Conservation (phyloP, 2,888 invertebrate species). For the Dyspetes luteomarginatus region DNA sequence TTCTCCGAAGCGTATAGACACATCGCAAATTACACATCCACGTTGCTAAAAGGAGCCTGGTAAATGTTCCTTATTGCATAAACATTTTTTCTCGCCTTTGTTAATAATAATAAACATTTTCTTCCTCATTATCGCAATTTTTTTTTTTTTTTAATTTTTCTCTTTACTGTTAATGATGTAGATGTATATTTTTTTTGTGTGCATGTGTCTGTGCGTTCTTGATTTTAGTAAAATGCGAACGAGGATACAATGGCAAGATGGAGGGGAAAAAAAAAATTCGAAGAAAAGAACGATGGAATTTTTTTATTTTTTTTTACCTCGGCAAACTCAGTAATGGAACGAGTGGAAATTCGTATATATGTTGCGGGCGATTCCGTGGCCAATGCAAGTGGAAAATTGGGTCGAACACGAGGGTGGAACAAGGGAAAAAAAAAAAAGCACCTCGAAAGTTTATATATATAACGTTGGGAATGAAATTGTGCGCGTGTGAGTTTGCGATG, state of each 20-base stretch:
- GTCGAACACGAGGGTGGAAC: constrained; percentile 1
- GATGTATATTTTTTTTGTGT: neutral
- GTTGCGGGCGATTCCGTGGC: neutral
- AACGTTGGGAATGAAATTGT: constrained; percentile 2
- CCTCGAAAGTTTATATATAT: neutral
- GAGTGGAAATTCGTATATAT: neutral
- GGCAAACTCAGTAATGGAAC: constrained; percentile 26
- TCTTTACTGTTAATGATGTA: constrained; percentile 11
- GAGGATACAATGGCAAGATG: neutral
- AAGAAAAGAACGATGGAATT: constrained; percentile 2
- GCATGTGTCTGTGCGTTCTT: neutral
- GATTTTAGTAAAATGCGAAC: constrained; percentile 1
- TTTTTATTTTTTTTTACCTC: no score
- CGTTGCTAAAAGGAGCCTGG: constrained; percentile 19
- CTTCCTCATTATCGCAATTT: neutral
- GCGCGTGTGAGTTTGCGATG: neutral
- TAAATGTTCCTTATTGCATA: constrained; percentile 29
- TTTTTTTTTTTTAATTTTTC: neutral
- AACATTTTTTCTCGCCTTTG: neutral
- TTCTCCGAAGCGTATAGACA: constrained; percentile 56
- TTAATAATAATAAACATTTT: constrained; percentile 9
- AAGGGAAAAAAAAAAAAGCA: neutral
- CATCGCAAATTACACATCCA: constrained; percentile 48
- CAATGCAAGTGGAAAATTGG: constrained; percentile 2
- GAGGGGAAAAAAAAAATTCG: neutral